A percentile compares a stretch with the other conserved stretches of the same genome.
These are phyloP conservation scores for Neopipo cinnamomea DNA, from an alignment of 2,113 vertebrate species.

Conservation along the genomic window DNA sequence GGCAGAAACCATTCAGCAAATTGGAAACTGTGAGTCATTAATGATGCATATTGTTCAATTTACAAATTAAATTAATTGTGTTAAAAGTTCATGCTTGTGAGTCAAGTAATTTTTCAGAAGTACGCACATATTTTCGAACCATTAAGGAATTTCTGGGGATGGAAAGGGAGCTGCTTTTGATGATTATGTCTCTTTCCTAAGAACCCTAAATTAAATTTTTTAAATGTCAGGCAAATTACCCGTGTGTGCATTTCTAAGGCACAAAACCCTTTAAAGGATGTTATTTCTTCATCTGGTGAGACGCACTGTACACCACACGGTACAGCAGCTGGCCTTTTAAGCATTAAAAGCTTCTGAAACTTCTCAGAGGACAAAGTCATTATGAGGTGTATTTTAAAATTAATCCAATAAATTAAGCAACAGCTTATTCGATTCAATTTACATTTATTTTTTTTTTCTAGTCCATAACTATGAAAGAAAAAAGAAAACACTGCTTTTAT, in stretches of 20 bases:
- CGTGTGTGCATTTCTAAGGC: neutral
- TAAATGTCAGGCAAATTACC: slow-evolving; percentile 59
- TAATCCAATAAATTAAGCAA: slow-evolving; percentile 52
- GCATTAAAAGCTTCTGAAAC: slow-evolving; percentile 23
- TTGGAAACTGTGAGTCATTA: slow-evolving; percentile 51
- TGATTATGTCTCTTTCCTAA: slow-evolving; percentile 51
- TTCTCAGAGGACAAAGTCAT: slow-evolving; percentile 46
- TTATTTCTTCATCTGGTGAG: slow-evolving; percentile 30
- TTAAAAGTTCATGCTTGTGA: slow-evolving; percentile 49
- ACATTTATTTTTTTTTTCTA: neutral
- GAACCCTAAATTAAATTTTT: slow-evolving; percentile 63
- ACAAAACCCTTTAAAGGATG: slow-evolving; percentile 18
- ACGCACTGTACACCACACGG: neutral
- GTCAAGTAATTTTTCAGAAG: slow-evolving; percentile 34
- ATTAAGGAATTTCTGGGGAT: slow-evolving; percentile 43
- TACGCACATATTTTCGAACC: slow-evolving; percentile 3
- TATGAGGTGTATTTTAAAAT: slow-evolving; percentile 54
- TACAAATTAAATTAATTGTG: slow-evolving; percentile 61
- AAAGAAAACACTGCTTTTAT: neutral
- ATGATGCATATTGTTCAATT: slow-evolving; percentile 64
- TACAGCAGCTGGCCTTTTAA: slow-evolving; percentile 13
- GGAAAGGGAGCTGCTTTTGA: slow-evolving; percentile 36
- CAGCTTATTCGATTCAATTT: slow-evolving; percentile 35
- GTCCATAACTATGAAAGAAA: neutral
- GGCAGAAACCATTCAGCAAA: slow-evolving; percentile 18